phyloP scores from a whole-genome alignment of 2,888 invertebrate genomes.

The Lasius fuliginosus region DNA sequence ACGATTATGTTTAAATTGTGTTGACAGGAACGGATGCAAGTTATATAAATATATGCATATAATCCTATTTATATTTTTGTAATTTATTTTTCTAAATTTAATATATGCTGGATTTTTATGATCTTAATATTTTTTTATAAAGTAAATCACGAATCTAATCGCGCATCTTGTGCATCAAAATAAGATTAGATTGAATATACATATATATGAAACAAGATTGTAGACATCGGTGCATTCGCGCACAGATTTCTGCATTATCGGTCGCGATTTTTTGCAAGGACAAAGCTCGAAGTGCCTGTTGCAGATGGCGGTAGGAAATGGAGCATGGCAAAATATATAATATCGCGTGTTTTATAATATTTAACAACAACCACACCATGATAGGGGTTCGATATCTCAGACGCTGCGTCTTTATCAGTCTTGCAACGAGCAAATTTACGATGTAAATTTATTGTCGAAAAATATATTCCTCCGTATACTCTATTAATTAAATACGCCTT shows the following conservation, averaged over 20 bases:
- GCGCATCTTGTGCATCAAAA: not conserved
- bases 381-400: conserved; percentile 30
- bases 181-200: not conserved
- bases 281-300: conserved; percentile 55
- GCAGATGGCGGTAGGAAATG: conserved; percentile 81
- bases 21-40: not conserved
- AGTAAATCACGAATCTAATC: not conserved
- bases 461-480: not conserved
- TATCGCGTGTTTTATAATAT: conserved; percentile 27
- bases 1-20: not conserved
- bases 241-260: conserved; percentile 78
- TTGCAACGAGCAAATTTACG: not conserved
- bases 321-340: conserved; percentile 45
- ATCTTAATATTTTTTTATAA: not conserved
- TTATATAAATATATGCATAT: not conserved
- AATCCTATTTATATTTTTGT: too few relatives aligned
- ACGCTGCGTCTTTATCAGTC: conserved; percentile 21
- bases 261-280: conserved; percentile 58
- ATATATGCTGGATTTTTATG: not conserved
- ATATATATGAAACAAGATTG: not conserved
- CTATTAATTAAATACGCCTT: not conserved
- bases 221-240: conserved; percentile 12
- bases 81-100: not conserved
- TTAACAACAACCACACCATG: conserved; percentile 33
- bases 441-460: conserved; percentile 3